These are phyloP conservation scores for Halocynthia aurantium DNA, from an alignment of 23 tunicate species.

Conservation along the genomic window DNA sequence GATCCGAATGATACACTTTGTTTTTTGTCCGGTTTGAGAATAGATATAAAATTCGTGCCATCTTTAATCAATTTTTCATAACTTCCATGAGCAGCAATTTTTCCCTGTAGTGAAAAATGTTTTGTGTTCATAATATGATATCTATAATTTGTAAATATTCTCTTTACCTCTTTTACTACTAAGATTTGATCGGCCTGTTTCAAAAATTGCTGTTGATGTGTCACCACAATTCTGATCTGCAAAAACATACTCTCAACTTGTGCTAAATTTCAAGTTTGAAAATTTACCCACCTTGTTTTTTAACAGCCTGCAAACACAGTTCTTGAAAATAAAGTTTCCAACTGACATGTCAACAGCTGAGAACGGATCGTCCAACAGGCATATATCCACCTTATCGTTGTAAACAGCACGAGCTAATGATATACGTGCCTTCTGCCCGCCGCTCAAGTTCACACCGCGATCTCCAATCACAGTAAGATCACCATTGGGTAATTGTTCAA, in stretches of 20 bases:
- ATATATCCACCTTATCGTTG: constrained; percentile 33
- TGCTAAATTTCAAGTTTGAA: no score
- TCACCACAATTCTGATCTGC: constrained; percentile 11
- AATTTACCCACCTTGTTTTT: constrained; percentile 43
- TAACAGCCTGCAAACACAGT: constrained; percentile 54
- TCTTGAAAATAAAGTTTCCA: constrained; percentile 50
- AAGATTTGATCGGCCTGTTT: constrained; percentile 4
- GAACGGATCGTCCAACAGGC: constrained; percentile 86
- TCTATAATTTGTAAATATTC: neutral
- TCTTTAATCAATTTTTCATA: constrained; percentile 25
- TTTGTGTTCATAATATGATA: no score
- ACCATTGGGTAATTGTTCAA: constrained; percentile 37
- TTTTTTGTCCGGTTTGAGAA: neutral
- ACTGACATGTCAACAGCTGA: constrained; percentile 85
- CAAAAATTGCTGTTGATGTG: constrained; percentile 20
- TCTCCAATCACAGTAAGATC: constrained; percentile 86
- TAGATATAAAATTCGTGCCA: constrained; percentile 28
- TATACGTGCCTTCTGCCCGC: constrained; percentile 93
- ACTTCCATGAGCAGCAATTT: constrained; percentile 35
- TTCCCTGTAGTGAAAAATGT: constrained; percentile 8
- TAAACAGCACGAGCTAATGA: constrained; percentile 82
- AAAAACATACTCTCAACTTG: no score
- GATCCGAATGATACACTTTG: no score
- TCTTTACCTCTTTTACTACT: neutral
- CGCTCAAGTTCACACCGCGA: constrained; percentile 80